Evolutionary conservation across 2,888 invertebrate species (phyloP).

Genomic region (Noctua comes): DNA sequence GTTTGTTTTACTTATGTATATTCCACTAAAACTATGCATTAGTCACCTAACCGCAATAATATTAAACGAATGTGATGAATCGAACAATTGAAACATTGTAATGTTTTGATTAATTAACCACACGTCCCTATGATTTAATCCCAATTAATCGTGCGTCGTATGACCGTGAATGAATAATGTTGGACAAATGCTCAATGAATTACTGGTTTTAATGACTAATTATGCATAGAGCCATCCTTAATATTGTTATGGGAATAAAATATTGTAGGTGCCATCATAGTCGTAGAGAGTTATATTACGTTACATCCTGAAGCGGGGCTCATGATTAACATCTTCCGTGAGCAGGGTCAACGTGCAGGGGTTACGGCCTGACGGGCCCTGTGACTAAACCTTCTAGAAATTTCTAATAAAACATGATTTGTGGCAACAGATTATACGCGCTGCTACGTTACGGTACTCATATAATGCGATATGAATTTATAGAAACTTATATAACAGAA

Average conservation of each 20-base stretch:
- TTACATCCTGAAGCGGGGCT: slow-evolving; percentile 71
- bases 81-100: slow-evolving; percentile 14
- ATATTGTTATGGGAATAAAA: slow-evolving; percentile 51
- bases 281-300: slow-evolving; percentile 67
- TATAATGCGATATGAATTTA: slow-evolving; percentile 51
- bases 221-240: slow-evolving; percentile 39
- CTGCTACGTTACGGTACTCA: slow-evolving; percentile 36
- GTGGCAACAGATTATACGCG: slow-evolving; percentile 46
- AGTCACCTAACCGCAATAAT: slow-evolving; percentile 23
- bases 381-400: slow-evolving; percentile 69
- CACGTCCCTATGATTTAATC: slow-evolving; percentile 41
- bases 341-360: slow-evolving; percentile 84
- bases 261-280: slow-evolving; percentile 71
- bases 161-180: slow-evolving; percentile 45
- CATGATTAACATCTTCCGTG: slow-evolving; percentile 88
- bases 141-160: slow-evolving; percentile 39
- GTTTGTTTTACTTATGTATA: neutral
- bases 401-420: slow-evolving; percentile 66
- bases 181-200: slow-evolving; percentile 42
- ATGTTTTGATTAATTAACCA: slow-evolving; percentile 44
- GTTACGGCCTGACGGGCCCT: slow-evolving; percentile 79
- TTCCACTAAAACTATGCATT: neutral
- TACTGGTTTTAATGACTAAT: slow-evolving; percentile 53
- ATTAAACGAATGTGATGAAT: neutral
- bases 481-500: slow-evolving; percentile 47